These are phyloP conservation scores for Sebastes ruberrimus DNA, from an alignment of 2,797 vertebrate species.

Conservation along the genomic window DNA sequence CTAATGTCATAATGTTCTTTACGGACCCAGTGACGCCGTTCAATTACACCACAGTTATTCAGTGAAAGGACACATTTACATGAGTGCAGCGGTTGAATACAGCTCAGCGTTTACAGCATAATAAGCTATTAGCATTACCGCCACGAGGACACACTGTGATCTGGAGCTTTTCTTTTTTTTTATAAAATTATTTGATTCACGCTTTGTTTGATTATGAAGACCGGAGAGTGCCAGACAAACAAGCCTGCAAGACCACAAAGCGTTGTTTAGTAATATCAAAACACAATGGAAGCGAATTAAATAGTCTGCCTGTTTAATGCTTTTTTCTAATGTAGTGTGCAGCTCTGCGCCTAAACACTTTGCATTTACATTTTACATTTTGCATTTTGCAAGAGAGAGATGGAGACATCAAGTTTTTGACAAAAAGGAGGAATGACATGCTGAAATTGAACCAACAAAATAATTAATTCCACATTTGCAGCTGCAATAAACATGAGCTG, in stretches of 20 bases:
- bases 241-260: slow-evolving; percentile 12
- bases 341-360: neutral
- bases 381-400: neutral
- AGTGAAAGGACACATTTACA: slow-evolving; percentile 60
- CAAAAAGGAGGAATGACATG: neutral
- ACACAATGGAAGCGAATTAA: slow-evolving; percentile 41
- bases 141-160: slow-evolving; percentile 40
- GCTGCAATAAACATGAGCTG: neutral
- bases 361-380: slow-evolving; percentile 37
- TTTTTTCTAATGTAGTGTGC: slow-evolving; percentile 17
- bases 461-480: neutral
- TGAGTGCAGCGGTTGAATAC: slow-evolving; percentile 49
- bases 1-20: slow-evolving; percentile 62
- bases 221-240: slow-evolving; percentile 26
- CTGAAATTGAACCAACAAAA: neutral
- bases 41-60: slow-evolving; percentile 52
- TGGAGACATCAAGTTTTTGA: neutral
- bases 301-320: slow-evolving; percentile 20
- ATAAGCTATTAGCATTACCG: slow-evolving; percentile 64
- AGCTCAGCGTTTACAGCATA: slow-evolving; percentile 47
- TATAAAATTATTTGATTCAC: slow-evolving; percentile 23
- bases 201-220: slow-evolving; percentile 60
- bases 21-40: slow-evolving; percentile 39
- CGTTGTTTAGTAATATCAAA: slow-evolving; percentile 44
- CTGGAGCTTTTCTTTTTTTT: slow-evolving; percentile 1